A percentile compares a stretch with the other conserved stretches of the same genome.
Conservation (phyloP, 2,113 vertebrate species). For the Onychorhynchus coronatus region DNA sequence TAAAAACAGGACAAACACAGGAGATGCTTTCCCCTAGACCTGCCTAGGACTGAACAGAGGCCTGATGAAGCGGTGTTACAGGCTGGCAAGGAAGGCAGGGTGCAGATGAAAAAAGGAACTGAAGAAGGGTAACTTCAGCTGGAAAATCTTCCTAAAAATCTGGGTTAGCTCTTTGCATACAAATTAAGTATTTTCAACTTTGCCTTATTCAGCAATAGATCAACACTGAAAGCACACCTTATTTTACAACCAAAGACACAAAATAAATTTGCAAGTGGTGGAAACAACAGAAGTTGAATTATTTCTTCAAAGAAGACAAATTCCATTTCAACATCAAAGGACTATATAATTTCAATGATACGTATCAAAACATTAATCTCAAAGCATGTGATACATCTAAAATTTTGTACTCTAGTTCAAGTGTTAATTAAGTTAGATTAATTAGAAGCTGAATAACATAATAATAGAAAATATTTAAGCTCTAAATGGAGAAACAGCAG, state of each 20-base stretch:
- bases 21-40: background rate
- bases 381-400: background rate
- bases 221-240: background rate
- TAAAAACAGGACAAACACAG: background rate
- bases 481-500: background rate
- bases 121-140: background rate
- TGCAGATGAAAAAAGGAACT: background rate
- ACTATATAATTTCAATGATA: background rate
- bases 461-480: background rate
- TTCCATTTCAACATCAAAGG: slow-evolving; percentile 10
- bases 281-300: background rate
- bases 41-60: background rate
- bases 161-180: background rate
- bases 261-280: background rate
- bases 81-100: background rate
- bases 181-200: background rate
- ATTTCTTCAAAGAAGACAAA: background rate
- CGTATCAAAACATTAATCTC: background rate
- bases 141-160: background rate
- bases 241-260: background rate
- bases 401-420: slow-evolving; percentile 15
- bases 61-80: background rate
- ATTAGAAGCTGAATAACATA: background rate
- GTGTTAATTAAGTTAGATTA: slow-evolving; percentile 39
- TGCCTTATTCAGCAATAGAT: background rate